A percentile compares a stretch with the other conserved stretches of the same genome.
These are phyloP conservation scores for Melanaphis sacchari DNA, from an alignment of 1,140 invertebrate genomes.

Conservation along the genomic window DNA sequence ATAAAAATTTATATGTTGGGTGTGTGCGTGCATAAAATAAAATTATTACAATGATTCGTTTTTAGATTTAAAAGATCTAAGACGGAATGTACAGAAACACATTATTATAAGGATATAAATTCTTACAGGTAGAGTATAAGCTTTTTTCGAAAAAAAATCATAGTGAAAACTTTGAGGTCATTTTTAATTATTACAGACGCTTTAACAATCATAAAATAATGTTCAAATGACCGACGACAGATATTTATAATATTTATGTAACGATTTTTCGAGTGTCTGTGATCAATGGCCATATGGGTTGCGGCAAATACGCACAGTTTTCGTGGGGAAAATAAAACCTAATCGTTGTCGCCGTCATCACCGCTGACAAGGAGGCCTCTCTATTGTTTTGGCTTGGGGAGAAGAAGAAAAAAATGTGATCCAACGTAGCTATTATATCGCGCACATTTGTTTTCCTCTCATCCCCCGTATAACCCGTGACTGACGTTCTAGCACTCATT, in stretches of 20 bases:
- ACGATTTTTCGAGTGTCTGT: not conserved
- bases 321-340: not conserved
- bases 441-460: not conserved
- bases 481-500: not conserved
- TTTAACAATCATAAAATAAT: not conserved
- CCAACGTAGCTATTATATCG: not conserved
- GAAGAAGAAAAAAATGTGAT: not conserved
- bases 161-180: not conserved
- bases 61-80: not conserved
- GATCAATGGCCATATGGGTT: not conserved
- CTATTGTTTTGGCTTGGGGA: not conserved
- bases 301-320: not conserved
- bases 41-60: not conserved
- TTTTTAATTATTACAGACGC: not conserved
- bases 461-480: not conserved
- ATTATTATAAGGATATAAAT: not conserved
- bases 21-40: not conserved
- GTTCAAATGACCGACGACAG: not conserved
- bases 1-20: not conserved
- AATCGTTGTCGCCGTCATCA: not conserved
- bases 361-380: not conserved
- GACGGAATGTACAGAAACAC: not conserved
- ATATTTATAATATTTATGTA: not conserved
- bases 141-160: not conserved
- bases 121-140: not conserved